Evolutionary conservation across 2,888 invertebrate genomes (phyloP).

Genomic region (Hoplodrina ambigua): DNA sequence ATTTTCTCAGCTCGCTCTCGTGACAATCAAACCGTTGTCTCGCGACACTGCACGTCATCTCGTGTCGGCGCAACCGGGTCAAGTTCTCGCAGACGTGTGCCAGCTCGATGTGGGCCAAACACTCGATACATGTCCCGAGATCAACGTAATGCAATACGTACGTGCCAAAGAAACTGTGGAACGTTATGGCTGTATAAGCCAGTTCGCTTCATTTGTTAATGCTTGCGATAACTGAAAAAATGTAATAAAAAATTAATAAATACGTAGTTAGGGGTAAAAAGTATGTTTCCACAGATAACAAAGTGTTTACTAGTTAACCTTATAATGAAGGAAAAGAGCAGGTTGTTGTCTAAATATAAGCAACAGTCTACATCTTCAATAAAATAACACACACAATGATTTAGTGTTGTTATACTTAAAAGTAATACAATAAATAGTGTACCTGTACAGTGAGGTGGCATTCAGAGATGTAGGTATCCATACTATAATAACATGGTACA

Average conservation of each 20-base stretch:
- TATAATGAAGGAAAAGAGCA: background rate
- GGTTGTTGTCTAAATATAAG: background rate
- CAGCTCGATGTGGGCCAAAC: background rate
- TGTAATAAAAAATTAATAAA: no score
- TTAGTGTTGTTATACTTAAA: no score
- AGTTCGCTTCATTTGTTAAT: background rate
- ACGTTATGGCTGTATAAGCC: background rate
- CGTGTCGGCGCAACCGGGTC: constrained; percentile 30
- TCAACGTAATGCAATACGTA: background rate
- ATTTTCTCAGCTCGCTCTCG: constrained; percentile 4
- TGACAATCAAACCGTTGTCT: constrained; percentile 26
- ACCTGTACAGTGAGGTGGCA: no score
- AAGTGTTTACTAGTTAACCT: background rate
- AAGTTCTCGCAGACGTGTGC: constrained; percentile 27
- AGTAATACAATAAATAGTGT: no score
- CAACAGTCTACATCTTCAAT: background rate
- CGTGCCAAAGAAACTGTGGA: background rate
- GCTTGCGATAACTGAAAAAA: background rate
- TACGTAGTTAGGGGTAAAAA: no score
- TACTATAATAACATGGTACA: no score
- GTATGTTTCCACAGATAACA: background rate
- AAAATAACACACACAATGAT: no score
- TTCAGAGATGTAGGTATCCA: no score
- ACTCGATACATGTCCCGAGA: constrained; percentile 4
- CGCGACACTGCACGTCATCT: constrained; percentile 22